Evolutionary conservation across 2,888 invertebrate species (phyloP).

Genomic region (Drosophila colorata): DNA sequence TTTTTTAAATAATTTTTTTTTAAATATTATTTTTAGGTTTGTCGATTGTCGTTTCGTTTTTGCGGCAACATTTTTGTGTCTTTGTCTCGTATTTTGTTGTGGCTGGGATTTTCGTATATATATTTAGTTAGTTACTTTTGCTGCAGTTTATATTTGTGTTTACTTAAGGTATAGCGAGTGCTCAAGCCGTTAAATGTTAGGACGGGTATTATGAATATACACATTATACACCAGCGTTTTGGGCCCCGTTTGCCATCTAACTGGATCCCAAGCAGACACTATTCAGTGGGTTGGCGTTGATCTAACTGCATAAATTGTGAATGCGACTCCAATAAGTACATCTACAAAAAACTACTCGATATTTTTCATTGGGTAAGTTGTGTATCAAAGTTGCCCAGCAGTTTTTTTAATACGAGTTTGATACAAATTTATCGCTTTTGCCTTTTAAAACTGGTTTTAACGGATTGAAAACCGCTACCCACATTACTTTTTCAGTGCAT

Average conservation of each 20-base stretch:
- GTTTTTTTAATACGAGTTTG: not conserved
- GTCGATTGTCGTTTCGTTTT: constrained; percentile 67
- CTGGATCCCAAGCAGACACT: not conserved
- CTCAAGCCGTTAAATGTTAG: constrained; percentile 32
- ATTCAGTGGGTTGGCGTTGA: not conserved
- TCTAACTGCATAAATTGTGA: not conserved
- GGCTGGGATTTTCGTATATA: constrained; percentile 56
- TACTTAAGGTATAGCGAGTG: constrained; percentile 35
- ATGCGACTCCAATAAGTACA: not conserved
- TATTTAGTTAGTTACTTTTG: not conserved
- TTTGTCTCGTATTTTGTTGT: constrained; percentile 42
- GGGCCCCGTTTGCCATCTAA: not conserved
- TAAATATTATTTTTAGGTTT: constrained; percentile 30
- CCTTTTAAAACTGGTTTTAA: not conserved
- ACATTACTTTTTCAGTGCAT: constrained; percentile 12
- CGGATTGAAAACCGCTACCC: not conserved
- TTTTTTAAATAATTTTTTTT: constrained; percentile 3
- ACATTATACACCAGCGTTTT: constrained; percentile 25
- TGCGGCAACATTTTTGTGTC: constrained; percentile 46
- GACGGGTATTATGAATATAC: constrained; percentile 43
- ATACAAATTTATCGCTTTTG: not conserved
- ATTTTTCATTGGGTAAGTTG: not conserved
- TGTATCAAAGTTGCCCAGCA: not conserved
- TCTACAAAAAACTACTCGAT: not conserved
- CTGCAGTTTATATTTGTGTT: constrained; percentile 7